Percentiles rank a stretch among this genome's conserved stretches.
Conservation (phyloP, 2,113 vertebrate genomes). For the Embiotoca jacksoni region DNA sequence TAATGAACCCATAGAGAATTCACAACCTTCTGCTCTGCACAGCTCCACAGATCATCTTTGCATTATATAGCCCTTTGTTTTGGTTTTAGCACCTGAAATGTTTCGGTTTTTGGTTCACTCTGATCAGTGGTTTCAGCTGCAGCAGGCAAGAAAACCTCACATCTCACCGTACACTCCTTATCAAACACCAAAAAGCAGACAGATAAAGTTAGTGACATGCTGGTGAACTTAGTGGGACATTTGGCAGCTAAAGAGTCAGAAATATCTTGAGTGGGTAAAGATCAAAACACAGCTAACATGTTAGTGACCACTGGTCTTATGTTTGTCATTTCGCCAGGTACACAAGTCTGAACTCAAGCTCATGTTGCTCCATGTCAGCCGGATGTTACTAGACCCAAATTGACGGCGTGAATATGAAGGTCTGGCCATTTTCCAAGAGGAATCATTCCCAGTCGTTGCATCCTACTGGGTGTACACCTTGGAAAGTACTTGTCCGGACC, state of each 20-base stretch:
- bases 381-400: background rate
- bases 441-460: no score
- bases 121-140: background rate
- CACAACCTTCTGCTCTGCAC: background rate
- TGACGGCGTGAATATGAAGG: background rate
- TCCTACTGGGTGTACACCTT: no score
- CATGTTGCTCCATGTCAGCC: background rate
- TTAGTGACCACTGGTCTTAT: slow-evolving; percentile 7
- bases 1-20: background rate
- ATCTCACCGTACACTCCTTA: background rate
- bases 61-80: background rate
- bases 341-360: background rate
- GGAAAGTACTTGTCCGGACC: no score
- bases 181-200: background rate
- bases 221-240: background rate
- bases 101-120: background rate
- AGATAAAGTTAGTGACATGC: slow-evolving; percentile 6
- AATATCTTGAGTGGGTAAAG: slow-evolving; percentile 23
- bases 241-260: slow-evolving; percentile 26
- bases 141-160: background rate
- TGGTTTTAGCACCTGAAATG: background rate
- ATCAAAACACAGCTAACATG: slow-evolving; percentile 14
- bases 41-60: background rate
- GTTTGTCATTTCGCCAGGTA: slow-evolving; percentile 13
- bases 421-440: no score